These are phyloP conservation scores for Palythoa grandiflora DNA, from an alignment of 92 coral and sea anemone species.

Conservation along the genomic window DNA sequence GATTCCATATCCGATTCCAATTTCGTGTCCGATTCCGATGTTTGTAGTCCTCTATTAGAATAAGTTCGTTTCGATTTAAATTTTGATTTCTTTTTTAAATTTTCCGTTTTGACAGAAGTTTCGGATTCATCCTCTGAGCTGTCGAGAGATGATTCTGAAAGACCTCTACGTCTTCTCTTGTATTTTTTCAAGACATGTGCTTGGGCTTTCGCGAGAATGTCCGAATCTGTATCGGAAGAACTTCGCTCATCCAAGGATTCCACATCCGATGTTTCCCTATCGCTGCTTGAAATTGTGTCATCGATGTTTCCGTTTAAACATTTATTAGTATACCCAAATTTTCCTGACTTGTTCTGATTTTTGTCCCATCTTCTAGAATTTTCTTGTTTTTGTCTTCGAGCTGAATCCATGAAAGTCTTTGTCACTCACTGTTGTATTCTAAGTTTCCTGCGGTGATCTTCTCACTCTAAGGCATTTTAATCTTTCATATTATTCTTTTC, in stretches of 20 bases:
- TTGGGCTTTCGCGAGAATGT: not conserved
- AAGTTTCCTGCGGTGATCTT: not conserved
- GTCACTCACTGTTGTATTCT: not conserved
- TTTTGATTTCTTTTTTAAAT: not conserved
- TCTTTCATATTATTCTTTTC: not conserved
- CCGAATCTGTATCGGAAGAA: not conserved
- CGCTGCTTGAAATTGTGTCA: not conserved
- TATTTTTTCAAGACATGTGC: not conserved
- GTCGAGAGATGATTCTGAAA: not conserved
- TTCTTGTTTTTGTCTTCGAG: not conserved
- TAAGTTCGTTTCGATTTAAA: not conserved
- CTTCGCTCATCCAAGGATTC: not conserved
- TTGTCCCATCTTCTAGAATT: not conserved
- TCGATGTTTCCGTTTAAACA: not conserved
- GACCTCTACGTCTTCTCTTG: not conserved
- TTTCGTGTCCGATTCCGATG: not conserved
- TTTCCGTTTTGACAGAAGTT: not conserved
- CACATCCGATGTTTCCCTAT: not conserved
- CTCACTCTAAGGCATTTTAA: not conserved
- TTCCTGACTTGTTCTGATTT: not conserved
- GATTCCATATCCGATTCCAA: not conserved
- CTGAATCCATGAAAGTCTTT: not conserved
- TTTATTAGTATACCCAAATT: not conserved
- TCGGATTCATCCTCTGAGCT: constrained; percentile 37
- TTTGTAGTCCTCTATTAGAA: not conserved